Percentiles rank a stretch among this genome's conserved stretches.
Evolutionary conservation across 2,797 vertebrate species (phyloP).

Genomic region (Phoeniculus purpureus): DNA sequence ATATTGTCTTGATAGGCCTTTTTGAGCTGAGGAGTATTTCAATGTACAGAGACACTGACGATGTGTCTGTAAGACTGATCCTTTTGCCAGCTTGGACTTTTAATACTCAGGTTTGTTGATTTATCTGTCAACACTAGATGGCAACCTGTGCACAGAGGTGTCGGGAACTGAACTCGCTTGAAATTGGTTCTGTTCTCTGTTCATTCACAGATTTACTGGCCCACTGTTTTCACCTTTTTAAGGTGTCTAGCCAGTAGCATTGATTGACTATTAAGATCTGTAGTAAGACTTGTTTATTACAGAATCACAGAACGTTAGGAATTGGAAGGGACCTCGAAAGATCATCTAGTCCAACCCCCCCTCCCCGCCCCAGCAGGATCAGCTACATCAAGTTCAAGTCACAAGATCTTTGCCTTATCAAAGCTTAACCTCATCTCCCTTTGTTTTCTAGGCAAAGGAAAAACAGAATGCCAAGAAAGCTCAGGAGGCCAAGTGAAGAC

Average conservation of each 20-base stretch:
- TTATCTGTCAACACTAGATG: constrained; percentile 26
- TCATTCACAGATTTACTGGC: not conserved
- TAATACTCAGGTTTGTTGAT: not conserved
- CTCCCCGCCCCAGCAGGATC: no score
- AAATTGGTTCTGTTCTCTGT: not conserved
- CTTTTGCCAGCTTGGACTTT: not conserved
- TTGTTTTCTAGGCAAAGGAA: constrained; percentile 90
- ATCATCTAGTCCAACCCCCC: no score
- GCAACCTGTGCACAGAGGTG: not conserved
- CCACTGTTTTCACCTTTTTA: not conserved
- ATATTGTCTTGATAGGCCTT: not conserved
- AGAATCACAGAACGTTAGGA: not conserved
- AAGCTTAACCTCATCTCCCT: not conserved
- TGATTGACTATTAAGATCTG: not conserved
- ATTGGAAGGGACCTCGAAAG: no score
- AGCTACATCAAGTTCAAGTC: no score
- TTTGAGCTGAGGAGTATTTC: not conserved
- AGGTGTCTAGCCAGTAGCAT: not conserved
- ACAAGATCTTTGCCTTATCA: no score
- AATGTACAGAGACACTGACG: rapidly evolving
- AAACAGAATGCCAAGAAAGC: constrained; percentile 96
- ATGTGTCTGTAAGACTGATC: not conserved
- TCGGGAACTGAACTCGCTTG: not conserved
- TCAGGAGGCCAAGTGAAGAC: constrained; percentile 92
- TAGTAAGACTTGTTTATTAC: not conserved